phyloP scores from a whole-genome alignment of 2,888 invertebrate species.

The Iphiclides podalirius region DNA sequence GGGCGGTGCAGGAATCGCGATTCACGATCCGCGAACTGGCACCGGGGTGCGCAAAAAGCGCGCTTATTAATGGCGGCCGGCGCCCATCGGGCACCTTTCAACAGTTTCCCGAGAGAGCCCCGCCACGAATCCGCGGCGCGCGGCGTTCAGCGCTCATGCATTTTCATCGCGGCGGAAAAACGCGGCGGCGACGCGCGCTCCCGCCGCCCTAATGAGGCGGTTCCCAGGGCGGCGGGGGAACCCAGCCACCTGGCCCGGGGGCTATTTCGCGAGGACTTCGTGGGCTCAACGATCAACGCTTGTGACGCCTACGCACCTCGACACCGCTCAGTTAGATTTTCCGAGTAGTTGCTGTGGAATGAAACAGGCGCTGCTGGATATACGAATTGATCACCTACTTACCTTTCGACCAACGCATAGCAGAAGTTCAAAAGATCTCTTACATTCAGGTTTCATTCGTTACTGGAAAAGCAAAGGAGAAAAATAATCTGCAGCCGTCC shows the following conservation, averaged over 20 bases:
- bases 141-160: slow-evolving; percentile 50
- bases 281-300: neutral
- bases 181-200: slow-evolving; percentile 43
- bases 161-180: slow-evolving; percentile 56
- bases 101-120: slow-evolving; percentile 30
- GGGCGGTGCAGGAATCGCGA: slow-evolving; percentile 3
- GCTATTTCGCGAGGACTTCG: neutral
- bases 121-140: slow-evolving; percentile 34
- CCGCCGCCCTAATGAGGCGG: slow-evolving; percentile 42
- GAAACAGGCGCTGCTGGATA: no score
- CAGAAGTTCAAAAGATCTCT: no score
- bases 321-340: no score
- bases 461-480: no score
- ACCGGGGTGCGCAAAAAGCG: slow-evolving; percentile 18
- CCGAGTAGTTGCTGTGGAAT: no score
- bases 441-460: no score
- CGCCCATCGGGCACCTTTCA: slow-evolving; percentile 4
- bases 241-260: neutral
- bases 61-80: slow-evolving; percentile 22
- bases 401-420: no score
- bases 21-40: slow-evolving; percentile 9
- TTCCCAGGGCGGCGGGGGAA: slow-evolving; percentile 39
- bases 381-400: no score
- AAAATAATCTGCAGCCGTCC: no score
- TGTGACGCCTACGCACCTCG: no score